These are phyloP conservation scores for Oscheius myriophilus DNA, from an alignment of 2,888 invertebrate species.

Conservation along the genomic window DNA sequence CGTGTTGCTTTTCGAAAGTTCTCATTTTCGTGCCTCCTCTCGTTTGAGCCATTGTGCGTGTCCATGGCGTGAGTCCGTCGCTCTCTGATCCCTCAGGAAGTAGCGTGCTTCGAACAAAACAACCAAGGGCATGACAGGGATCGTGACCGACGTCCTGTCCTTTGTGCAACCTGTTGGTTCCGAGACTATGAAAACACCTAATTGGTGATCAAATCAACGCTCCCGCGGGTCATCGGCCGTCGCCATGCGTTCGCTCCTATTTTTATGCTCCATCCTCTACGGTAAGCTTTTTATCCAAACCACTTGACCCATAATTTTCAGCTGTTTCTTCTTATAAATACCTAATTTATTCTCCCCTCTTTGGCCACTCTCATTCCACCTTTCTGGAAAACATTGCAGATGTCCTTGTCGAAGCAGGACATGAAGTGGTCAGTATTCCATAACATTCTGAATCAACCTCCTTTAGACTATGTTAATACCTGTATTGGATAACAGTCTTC, in stretches of 20 bases:
- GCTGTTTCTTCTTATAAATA: constrained; percentile 1
- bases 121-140: not conserved
- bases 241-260: too few relatives aligned
- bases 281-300: too few relatives aligned
- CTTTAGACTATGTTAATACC: constrained; percentile 38
- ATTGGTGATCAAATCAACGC: too few relatives aligned
- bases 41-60: too few relatives aligned
- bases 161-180: constrained; percentile 3
- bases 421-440: constrained; percentile 34
- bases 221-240: too few relatives aligned
- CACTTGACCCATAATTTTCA: too few relatives aligned
- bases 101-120: too few relatives aligned
- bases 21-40: too few relatives aligned
- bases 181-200: not conserved
- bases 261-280: too few relatives aligned
- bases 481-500: constrained; percentile 27
- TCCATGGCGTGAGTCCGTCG: too few relatives aligned
- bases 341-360: constrained; percentile 36
- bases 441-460: not conserved
- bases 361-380: constrained; percentile 37
- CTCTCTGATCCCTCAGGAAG: too few relatives aligned
- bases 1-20: too few relatives aligned
- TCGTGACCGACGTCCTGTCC: not conserved
- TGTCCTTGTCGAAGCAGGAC: constrained; percentile 35
- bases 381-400: constrained; percentile 37